These are phyloP conservation scores for Athene noctua DNA, from an alignment of 2,113 vertebrate genomes.

Conservation along the genomic window DNA sequence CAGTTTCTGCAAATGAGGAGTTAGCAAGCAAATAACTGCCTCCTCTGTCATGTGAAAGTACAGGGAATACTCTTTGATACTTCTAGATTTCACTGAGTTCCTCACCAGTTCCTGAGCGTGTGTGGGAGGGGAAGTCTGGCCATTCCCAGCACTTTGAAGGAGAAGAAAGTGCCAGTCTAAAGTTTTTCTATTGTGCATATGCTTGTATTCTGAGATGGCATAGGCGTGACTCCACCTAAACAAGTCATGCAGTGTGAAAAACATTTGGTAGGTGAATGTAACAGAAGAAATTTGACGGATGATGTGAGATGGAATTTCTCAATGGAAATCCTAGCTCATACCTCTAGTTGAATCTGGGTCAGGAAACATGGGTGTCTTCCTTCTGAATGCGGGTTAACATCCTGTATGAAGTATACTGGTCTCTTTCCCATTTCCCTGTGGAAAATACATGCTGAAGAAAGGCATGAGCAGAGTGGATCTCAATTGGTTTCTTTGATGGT, in stretches of 20 bases:
- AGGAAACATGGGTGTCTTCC: background rate
- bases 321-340: background rate
- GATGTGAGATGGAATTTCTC: background rate
- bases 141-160: background rate
- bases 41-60: background rate
- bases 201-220: background rate
- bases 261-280: constrained; percentile 7
- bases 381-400: background rate
- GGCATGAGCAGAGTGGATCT: background rate
- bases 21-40: background rate
- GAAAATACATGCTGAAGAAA: background rate
- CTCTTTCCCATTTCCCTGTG: background rate
- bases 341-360: background rate
- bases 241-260: constrained; percentile 18
- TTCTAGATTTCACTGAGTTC: background rate
- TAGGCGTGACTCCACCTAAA: background rate
- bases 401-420: background rate
- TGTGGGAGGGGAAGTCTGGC: constrained; percentile 1
- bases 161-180: constrained; percentile 26
- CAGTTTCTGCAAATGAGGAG: background rate
- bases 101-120: background rate
- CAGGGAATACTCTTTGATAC: background rate
- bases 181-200: constrained; percentile 35
- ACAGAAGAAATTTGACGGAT: background rate
- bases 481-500: background rate